A percentile compares a stretch with the other conserved stretches of the same genome.
Conservation (phyloP, 2,888 invertebrate genomes). For the Polymixis lichenea region DNA sequence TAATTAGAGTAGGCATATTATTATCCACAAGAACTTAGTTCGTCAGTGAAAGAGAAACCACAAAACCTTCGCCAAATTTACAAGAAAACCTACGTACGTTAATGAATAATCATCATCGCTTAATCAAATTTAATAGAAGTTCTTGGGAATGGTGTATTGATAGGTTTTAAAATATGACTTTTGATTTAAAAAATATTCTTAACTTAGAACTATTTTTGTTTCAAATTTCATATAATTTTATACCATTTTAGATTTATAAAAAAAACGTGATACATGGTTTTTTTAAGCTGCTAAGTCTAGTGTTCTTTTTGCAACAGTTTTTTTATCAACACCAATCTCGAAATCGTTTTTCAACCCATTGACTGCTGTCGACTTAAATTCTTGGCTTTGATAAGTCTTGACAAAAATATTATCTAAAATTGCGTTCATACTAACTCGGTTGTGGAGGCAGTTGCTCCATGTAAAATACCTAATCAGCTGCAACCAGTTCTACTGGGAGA, state of each 20-base stretch:
- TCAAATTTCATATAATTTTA: too few species aligned
- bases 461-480: neutral
- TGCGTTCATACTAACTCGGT: neutral
- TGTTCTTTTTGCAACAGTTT: neutral
- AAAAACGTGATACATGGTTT: neutral
- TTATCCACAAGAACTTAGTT: neutral
- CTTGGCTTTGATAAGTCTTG: neutral
- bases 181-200: neutral
- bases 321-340: neutral
- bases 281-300: too few species aligned
- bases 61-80: conserved; percentile 6
- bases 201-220: neutral
- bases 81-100: too few species aligned
- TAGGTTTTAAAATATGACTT: neutral
- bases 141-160: too few species aligned
- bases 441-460: neutral
- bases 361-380: neutral
- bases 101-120: too few species aligned
- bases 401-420: neutral
- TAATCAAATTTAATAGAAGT: conserved; percentile 39
- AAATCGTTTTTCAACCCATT: neutral
- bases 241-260: neutral
- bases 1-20: neutral
- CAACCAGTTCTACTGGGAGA: neutral
- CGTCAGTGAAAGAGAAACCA: neutral